A percentile compares a stretch with the other conserved stretches of the same genome.
Conservation (phyloP, 2,113 vertebrate species). For the Pantherophis guttatus region DNA sequence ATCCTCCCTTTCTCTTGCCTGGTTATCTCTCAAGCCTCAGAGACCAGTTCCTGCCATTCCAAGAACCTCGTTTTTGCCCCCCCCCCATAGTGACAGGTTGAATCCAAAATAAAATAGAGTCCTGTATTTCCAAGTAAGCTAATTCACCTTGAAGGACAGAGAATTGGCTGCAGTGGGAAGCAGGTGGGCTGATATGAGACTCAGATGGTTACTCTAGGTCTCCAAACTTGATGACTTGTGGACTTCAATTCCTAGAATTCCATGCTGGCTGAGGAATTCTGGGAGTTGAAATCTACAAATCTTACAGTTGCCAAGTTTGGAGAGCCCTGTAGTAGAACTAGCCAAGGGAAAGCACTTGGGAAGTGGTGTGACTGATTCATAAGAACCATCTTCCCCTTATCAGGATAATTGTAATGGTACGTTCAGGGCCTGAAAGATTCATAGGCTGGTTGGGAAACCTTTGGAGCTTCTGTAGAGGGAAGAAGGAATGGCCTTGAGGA, state of each 20-base stretch:
- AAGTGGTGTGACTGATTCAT: background rate
- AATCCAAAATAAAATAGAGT: background rate
- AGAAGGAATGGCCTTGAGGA: background rate
- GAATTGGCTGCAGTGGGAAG: background rate
- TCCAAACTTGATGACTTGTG: background rate
- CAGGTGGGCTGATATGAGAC: background rate
- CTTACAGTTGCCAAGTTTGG: background rate
- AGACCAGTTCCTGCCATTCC: background rate
- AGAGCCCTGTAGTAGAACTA: background rate
- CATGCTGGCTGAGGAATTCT: background rate
- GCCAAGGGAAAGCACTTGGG: background rate
- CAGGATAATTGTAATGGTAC: background rate
- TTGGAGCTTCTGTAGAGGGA: background rate
- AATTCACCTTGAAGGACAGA: background rate
- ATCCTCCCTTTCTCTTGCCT: background rate
- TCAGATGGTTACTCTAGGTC: background rate
- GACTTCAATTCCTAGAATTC: background rate
- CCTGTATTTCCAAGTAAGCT: background rate
- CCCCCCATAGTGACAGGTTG: background rate
- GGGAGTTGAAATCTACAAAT: background rate
- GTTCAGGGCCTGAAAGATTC: background rate
- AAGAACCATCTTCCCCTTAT: background rate
- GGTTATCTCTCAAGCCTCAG: background rate
- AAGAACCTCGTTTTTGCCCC: background rate
- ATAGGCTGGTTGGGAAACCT: background rate